phyloP scores from a whole-genome alignment of 2,113 vertebrate genomes.

The Argyrosomus japonicus region DNA sequence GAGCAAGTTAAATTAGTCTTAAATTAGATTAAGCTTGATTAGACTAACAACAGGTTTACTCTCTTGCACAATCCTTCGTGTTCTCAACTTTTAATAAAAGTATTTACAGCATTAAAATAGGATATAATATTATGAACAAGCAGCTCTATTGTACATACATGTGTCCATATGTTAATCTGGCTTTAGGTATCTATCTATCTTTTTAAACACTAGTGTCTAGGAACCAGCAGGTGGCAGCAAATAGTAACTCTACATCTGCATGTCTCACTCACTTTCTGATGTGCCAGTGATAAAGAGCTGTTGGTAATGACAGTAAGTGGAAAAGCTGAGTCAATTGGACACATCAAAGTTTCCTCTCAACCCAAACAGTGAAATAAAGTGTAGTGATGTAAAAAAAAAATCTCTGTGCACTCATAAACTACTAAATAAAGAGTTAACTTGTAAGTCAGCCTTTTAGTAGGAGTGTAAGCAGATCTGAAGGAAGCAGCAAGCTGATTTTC shows the following conservation, averaged over 20 bases:
- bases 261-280: neutral
- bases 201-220: neutral
- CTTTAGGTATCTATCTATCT: neutral
- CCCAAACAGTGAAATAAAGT: neutral
- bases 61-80: neutral
- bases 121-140: slow-evolving; percentile 9
- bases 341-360: neutral
- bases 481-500: neutral
- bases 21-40: too few relatives aligned
- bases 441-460: neutral
- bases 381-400: neutral
- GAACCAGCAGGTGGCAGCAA: slow-evolving; percentile 75
- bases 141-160: neutral
- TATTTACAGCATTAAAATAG: neutral
- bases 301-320: neutral
- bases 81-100: too few relatives aligned
- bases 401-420: neutral
- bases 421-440: neutral
- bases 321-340: neutral
- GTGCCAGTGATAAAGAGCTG: neutral
- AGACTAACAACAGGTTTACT: neutral
- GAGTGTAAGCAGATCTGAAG: neutral
- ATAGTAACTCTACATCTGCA: slow-evolving; percentile 9
- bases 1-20: neutral
- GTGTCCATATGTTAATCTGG: neutral